Evolutionary conservation across 2,113 vertebrate genomes (phyloP), one percentile per base, ranked within the genome.

Genomic region (Mandrillus leucophaeus): DNA sequence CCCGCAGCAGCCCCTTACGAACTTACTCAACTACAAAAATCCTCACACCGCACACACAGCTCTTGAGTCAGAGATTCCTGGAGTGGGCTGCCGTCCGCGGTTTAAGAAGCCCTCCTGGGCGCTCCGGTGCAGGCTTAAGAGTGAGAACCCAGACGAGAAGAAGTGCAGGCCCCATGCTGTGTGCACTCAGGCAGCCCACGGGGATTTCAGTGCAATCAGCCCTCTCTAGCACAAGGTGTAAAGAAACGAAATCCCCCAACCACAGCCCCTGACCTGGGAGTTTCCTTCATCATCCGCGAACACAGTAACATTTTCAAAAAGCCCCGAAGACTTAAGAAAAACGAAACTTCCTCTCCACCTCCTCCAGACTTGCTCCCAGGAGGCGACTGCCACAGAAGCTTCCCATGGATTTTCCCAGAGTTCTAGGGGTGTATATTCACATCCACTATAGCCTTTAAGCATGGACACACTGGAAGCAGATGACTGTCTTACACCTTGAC

Each of bases 111-210:
- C 9, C 12, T 35, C 30, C 20, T 2, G 2, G 57, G 0, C 18
- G 55, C 11, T 73, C 40, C 2, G 23, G 11, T 27, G 14, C 20
- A 16, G 2, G 2, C 38, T 70, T 25, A 10, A 5, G 32, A 11
- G 17, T 38, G 38, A 75, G 75, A 48, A 73, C 4, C 64, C 30
- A 6, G 20, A 12, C 20, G 1, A 10, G 22, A 14, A 38, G 23
- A 10, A 5, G 10, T 32, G 66, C 1, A 6, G 40, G 66, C 23
- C 22, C 83, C 9, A 2, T 4, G 5, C 55, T 45, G 1, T 0
- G 3, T 0, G 1, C 55, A 22, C 9, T 3, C 38, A 1, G 30
- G 8, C 3, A 57, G 30, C 35, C 40, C 0, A 0, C 2, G 1
- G 18, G 23, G 22, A 10, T 17, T 2, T 18, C 1, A 27, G 6